These are phyloP conservation scores for Tyto alba DNA, from an alignment of 2,113 vertebrate genomes.

Conservation along the genomic window DNA sequence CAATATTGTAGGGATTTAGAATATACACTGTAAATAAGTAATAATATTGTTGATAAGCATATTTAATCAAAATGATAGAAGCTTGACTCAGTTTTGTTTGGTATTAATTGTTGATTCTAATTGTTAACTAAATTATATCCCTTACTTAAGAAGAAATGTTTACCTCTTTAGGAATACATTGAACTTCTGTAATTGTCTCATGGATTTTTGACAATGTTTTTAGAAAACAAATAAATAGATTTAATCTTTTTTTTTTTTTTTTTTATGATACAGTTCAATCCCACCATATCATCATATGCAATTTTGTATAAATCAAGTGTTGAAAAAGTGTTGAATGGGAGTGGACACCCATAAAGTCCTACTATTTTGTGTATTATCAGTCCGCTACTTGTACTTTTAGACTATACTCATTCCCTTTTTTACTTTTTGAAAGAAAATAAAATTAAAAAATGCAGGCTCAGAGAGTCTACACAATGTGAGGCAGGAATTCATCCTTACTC, in stretches of 20 bases:
- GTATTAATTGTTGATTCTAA: background rate
- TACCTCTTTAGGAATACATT: background rate
- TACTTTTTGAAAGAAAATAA: background rate
- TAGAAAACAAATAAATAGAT: background rate
- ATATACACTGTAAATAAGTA: background rate
- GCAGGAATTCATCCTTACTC: background rate
- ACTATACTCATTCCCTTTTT: background rate
- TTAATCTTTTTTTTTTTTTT: background rate
- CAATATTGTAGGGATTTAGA: background rate
- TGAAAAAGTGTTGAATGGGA: background rate
- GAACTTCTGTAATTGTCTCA: background rate
- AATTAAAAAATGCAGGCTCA: background rate
- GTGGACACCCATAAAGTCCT: background rate
- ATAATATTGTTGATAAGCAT: background rate
- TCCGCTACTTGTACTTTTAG: background rate
- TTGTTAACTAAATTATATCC: background rate
- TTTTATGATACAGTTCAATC: background rate
- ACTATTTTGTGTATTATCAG: background rate
- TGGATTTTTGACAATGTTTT: background rate
- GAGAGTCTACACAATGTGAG: background rate
- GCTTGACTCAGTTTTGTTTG: background rate
- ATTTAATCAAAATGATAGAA: background rate
- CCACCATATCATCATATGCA: background rate
- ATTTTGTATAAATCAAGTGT: background rate
- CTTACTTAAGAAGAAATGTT: background rate